Conservation (phyloP, 1,140 invertebrate genomes). For the Zaprionus gabonicus region DNA sequence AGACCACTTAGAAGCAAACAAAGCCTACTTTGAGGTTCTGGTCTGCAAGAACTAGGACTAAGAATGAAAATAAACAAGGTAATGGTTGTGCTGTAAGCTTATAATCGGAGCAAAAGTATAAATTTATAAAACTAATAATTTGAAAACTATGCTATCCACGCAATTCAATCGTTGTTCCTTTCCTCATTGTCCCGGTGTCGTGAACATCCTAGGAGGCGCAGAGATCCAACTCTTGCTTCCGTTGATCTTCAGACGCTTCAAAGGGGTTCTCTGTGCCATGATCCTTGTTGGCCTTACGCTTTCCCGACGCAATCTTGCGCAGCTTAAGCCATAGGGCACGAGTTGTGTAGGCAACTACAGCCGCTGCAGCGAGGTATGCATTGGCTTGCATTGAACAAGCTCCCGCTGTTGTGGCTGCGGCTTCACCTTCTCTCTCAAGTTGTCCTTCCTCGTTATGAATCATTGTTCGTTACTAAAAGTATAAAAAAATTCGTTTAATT, state of each 20-base stretch:
- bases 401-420: conserved; percentile 33
- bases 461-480: too few species aligned
- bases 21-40: too few species aligned
- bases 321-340: conserved; percentile 51
- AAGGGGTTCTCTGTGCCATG: background rate
- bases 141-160: conserved; percentile 3
- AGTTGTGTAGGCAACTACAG: conserved; percentile 37
- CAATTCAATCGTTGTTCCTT: conserved; percentile 2
- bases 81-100: background rate
- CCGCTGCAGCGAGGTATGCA: conserved; percentile 41
- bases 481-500: too few species aligned
- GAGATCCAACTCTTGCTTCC: background rate
- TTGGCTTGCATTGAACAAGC: conserved; percentile 21
- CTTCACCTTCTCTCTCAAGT: background rate
- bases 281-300: background rate
- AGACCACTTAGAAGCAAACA: too few species aligned
- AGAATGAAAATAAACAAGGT: too few species aligned
- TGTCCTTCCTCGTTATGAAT: too few species aligned
- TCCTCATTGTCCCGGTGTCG: background rate
- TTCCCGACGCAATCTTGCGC: background rate
- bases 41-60: too few species aligned
- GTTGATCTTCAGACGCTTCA: background rate
- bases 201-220: background rate
- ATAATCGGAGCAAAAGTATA: conserved; percentile 8
- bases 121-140: conserved; percentile 11